Conservation (phyloP, 2,888 invertebrate species). For the Coenonympha glycerion region DNA sequence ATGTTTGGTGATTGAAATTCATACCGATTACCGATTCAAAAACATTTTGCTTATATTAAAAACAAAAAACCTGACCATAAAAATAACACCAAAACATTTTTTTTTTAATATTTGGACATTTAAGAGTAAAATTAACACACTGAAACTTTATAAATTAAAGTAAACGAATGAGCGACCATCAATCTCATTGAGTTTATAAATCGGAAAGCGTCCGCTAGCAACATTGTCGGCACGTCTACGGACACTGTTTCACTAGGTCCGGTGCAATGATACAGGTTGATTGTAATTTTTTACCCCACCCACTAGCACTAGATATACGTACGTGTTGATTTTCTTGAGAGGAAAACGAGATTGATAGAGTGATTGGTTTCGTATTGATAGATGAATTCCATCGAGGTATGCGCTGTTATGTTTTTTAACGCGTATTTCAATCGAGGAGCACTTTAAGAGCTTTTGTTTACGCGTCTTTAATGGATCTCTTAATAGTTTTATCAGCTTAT, state of each 20-base stretch:
- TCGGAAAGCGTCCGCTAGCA: neutral
- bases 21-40: no score
- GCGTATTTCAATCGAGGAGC: conserved; percentile 6
- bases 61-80: no score
- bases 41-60: no score
- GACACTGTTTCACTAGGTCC: neutral
- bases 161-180: no score
- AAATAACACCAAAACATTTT: no score
- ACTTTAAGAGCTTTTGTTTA: conserved; percentile 7
- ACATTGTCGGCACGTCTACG: neutral
- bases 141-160: no score
- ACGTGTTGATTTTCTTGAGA: conserved; percentile 7
- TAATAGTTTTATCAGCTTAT: neutral
- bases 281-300: conserved; percentile 21
- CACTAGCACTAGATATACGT: no score
- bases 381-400: conserved; percentile 14
- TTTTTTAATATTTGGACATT: no score
- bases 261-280: conserved; percentile 47
- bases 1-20: no score
- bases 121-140: no score
- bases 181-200: no score
- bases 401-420: conserved; percentile 7
- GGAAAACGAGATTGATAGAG: conserved; percentile 14
- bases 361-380: conserved; percentile 17
- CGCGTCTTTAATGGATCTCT: neutral